Evolutionary conservation across 2,113 vertebrate genomes (phyloP), one percentile per base, ranked within the genome.

Genomic region (Lepisosteus oculatus): DNA sequence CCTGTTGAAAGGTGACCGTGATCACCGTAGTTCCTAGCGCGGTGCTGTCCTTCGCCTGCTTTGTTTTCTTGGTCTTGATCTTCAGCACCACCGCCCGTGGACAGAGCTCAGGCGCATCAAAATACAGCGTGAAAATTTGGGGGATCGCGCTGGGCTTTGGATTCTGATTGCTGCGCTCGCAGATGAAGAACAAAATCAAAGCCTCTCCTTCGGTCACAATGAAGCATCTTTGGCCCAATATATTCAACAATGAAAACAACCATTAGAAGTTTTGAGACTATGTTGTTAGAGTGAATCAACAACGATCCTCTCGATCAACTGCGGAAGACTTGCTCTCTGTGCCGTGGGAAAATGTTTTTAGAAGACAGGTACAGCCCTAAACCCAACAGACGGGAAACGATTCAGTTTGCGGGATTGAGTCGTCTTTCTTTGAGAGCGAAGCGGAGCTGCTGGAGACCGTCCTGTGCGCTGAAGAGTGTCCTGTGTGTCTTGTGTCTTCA

Each of bases 301-400:
- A 29, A 29, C 29, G 29, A 29, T 29, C 29, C 1, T 29, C 29
- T 29, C 29, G 29, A 29, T 29, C 29, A 29, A 29, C 29, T 29
- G 2, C 29, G 29, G 2, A 29, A 29, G 29, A 29, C 29, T 29
- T 29, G 29, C 29, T 29, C 29, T 29, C 29, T 29, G 29, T 29
- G 29, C 29, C 29, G 29, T 29, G 29, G 29, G 57, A 59, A 59
- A 6, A 59, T 5, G 57, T 59, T n/a, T 2, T 15, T 79, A 84
- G 80, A 78, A 74, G 70, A 29, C 29, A 62, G 66, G 69, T 79
- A 69, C 75, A 73, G 72, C 66, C 44, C 71, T 79, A 78, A 79
- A 84, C 79, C 79, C 77, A 65, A 62, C 65, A 61, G 56, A 68
- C 29, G 77, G 80, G 81, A 85, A 88, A 82, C 85, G 69, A 85